phyloP scores from a whole-genome alignment of 2,888 invertebrate genomes.

The Suillia variegata region DNA sequence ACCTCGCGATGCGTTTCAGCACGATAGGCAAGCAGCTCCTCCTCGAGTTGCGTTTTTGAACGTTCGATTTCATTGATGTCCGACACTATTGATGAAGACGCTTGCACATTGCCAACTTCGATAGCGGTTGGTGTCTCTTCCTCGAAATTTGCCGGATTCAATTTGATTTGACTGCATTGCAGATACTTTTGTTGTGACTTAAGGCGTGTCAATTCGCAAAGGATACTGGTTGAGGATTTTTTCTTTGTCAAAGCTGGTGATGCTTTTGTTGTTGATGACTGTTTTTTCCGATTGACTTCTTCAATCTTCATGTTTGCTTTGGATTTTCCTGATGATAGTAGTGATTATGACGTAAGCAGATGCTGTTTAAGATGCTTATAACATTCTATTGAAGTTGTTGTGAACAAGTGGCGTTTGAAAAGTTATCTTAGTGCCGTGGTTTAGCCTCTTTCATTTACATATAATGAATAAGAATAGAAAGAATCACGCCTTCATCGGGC shows the following conservation, averaged over 20 bases:
- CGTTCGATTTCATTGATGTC: constrained; percentile 52
- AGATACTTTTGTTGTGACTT: constrained; percentile 61
- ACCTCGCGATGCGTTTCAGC: constrained; percentile 40
- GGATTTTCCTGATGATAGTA: no score
- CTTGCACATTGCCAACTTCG: no score
- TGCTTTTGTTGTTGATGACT: constrained; percentile 21
- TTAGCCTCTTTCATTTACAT: no score
- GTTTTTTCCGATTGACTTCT: background rate
- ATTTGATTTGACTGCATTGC: constrained; percentile 56
- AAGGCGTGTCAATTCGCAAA: constrained; percentile 57
- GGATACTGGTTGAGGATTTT: constrained; percentile 47
- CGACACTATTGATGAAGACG: constrained; percentile 3
- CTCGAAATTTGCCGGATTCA: constrained; percentile 50
- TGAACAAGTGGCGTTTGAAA: no score
- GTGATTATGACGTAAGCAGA: no score
- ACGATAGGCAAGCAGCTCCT: constrained; percentile 39
- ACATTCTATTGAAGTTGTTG: no score
- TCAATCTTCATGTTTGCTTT: background rate
- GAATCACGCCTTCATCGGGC: no score
- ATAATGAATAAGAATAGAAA: background rate
- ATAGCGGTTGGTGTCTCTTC: constrained; percentile 15
- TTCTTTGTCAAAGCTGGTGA: constrained; percentile 32
- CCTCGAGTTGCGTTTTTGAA: constrained; percentile 41
- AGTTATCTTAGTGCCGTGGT: no score
- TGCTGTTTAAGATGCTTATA: no score